phyloP scores from a whole-genome alignment of 2,113 vertebrate species.

The Corydoras maculifer region DNA sequence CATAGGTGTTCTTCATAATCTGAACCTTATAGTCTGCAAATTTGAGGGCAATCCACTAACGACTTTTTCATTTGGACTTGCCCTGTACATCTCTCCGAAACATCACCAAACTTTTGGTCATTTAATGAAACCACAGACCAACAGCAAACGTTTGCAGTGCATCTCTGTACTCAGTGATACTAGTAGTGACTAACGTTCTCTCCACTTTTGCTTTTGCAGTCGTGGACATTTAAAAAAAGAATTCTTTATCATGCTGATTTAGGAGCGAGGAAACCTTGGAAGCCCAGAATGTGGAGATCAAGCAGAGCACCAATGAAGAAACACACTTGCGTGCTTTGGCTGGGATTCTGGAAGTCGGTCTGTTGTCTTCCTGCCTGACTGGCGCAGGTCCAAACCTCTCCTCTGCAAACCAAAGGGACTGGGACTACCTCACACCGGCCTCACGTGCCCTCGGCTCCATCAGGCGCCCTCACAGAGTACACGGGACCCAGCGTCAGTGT shows the following conservation, averaged over 20 bases:
- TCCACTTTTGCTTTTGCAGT: background rate
- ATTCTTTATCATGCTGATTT: background rate
- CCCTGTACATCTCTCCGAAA: too few species aligned
- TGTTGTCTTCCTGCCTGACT: conserved; percentile 20
- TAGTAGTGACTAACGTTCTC: background rate
- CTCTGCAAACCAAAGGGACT: background rate
- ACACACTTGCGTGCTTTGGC: conserved; percentile 19
- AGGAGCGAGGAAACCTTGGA: background rate
- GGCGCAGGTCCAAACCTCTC: conserved; percentile 10
- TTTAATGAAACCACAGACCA: too few species aligned
- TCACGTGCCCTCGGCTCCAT: conserved; percentile 8
- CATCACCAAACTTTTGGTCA: too few species aligned
- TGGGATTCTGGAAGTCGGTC: conserved; percentile 14
- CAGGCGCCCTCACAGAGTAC: background rate
- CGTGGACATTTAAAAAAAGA: too few species aligned
- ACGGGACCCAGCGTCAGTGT: conserved; percentile 28
- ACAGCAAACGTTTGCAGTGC: background rate
- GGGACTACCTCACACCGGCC: conserved; percentile 17
- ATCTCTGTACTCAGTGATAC: background rate
- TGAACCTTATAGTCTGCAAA: too few species aligned
- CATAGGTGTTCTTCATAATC: too few species aligned
- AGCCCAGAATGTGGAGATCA: conserved; percentile 2
- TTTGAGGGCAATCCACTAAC: too few species aligned
- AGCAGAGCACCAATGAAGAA: conserved; percentile 13
- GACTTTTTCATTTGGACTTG: too few species aligned